Evolutionary conservation across 2,113 vertebrate species (phyloP).

Genomic region (Puffinus mauretanicus): DNA sequence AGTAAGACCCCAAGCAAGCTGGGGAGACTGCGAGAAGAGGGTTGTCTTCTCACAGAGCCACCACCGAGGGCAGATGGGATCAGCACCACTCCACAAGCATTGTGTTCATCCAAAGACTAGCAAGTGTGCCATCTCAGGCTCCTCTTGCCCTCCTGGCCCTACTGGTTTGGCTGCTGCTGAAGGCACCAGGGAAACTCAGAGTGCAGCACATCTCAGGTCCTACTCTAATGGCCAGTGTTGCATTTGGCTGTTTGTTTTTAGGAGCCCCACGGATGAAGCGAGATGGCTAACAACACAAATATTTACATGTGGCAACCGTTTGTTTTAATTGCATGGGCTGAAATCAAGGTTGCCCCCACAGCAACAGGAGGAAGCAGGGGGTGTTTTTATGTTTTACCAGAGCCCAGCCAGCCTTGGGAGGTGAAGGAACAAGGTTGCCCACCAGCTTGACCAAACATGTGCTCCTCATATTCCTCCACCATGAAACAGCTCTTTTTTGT

Average conservation of each 20-base stretch:
- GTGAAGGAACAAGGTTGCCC: background rate
- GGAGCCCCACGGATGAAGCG: background rate
- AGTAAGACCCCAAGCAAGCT: background rate
- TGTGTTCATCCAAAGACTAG: background rate
- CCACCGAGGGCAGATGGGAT: background rate
- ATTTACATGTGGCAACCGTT: slow-evolving; percentile 26
- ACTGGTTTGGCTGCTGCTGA: background rate
- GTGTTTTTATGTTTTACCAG: slow-evolving; percentile 20
- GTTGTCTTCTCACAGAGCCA: background rate
- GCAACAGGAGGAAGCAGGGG: background rate
- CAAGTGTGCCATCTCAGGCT: background rate
- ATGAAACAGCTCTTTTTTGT: slow-evolving; percentile 33
- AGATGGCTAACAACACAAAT: slow-evolving; percentile 37
- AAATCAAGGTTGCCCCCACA: background rate
- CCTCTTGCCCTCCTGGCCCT: background rate
- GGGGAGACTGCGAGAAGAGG: background rate
- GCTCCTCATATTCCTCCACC: slow-evolving; percentile 34
- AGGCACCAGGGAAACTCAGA: background rate
- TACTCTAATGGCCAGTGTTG: background rate
- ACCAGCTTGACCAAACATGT: slow-evolving; percentile 39
- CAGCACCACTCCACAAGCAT: background rate
- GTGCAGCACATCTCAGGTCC: background rate
- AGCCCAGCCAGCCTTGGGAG: slow-evolving; percentile 35
- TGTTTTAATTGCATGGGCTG: slow-evolving; percentile 26
- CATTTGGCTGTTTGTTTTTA: background rate